Evolutionary conservation across 2,888 invertebrate species (phyloP).

Genomic region (Hydrotaea diabolus): DNA sequence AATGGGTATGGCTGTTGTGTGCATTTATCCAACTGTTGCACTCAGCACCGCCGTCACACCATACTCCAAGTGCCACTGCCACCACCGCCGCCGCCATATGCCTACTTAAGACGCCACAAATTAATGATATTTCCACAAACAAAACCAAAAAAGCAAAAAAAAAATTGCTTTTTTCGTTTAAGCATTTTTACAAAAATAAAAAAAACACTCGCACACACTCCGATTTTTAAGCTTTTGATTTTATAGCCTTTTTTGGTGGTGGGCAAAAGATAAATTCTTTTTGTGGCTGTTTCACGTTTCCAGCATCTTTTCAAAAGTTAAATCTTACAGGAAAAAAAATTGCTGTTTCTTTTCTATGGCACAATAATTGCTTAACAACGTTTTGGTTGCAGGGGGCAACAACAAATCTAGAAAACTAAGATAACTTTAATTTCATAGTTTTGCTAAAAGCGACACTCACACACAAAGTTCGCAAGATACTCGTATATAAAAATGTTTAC

Average conservation of each 20-base stretch:
- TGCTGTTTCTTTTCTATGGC: conserved; percentile 30
- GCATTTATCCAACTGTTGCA: conserved; percentile 26
- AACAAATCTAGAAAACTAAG: not conserved
- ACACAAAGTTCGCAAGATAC: too few relatives aligned
- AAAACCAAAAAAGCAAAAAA: too few relatives aligned
- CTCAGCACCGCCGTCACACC: not conserved
- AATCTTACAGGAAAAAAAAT: conserved; percentile 10
- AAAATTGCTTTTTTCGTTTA: not conserved
- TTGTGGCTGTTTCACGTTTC: not conserved
- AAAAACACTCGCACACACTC: not conserved
- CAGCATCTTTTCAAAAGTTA: conserved; percentile 7
- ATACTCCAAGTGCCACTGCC: not conserved
- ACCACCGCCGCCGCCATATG: conserved; percentile 44
- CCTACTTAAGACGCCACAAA: conserved; percentile 66
- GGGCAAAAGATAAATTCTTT: conserved; percentile 45
- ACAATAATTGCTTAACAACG: conserved; percentile 52
- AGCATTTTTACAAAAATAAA: not conserved
- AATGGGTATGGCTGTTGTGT: conserved; percentile 53
- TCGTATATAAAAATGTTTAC: too few relatives aligned
- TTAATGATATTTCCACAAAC: conserved; percentile 55
- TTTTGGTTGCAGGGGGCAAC: conserved; percentile 13
- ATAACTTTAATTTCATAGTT: conserved; percentile 43
- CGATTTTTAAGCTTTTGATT: conserved; percentile 59
- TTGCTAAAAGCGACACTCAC: not conserved
- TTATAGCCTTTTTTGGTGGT: conserved; percentile 53